Percentiles rank a stretch among this genome's conserved stretches.
Evolutionary conservation across 1,140 invertebrate species (phyloP).

Genomic region (Macrosteles quadrilineatus): DNA sequence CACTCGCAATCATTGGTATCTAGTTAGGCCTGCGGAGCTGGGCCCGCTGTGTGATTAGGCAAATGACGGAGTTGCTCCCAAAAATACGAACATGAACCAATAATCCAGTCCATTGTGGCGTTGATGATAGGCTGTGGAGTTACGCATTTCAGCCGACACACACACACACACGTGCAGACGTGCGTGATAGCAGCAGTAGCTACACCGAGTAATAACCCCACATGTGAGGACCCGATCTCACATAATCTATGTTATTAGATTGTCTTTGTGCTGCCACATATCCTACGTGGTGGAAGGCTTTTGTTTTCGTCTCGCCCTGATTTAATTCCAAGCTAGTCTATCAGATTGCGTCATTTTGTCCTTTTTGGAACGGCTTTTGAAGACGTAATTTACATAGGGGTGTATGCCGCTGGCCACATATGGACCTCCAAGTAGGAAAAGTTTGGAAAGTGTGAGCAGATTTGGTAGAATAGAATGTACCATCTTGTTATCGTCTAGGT

Average conservation of each 20-base stretch:
- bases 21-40: not conserved
- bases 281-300: not conserved
- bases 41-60: constrained; percentile 6
- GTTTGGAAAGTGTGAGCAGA: too few relatives aligned
- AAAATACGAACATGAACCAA: constrained; percentile 27
- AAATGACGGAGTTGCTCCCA: constrained; percentile 17
- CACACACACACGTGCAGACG: not conserved
- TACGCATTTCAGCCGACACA: constrained; percentile 12
- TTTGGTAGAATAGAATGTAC: too few relatives aligned
- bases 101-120: constrained; percentile 18
- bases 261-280: constrained; percentile 16
- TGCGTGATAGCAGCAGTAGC: not conserved
- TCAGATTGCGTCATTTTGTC: not conserved
- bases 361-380: too few relatives aligned
- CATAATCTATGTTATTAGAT: constrained; percentile 18
- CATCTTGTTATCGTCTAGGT: too few relatives aligned
- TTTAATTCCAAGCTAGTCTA: not conserved
- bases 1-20: not conserved
- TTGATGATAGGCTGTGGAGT: constrained; percentile 22
- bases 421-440: too few relatives aligned
- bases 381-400: too few relatives aligned
- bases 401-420: too few relatives aligned
- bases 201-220: not conserved
- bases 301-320: constrained; percentile 18
- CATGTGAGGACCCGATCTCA: not conserved